Evolutionary conservation across 2,113 vertebrate genomes (phyloP).

Genomic region (Trematomus loennbergii): DNA sequence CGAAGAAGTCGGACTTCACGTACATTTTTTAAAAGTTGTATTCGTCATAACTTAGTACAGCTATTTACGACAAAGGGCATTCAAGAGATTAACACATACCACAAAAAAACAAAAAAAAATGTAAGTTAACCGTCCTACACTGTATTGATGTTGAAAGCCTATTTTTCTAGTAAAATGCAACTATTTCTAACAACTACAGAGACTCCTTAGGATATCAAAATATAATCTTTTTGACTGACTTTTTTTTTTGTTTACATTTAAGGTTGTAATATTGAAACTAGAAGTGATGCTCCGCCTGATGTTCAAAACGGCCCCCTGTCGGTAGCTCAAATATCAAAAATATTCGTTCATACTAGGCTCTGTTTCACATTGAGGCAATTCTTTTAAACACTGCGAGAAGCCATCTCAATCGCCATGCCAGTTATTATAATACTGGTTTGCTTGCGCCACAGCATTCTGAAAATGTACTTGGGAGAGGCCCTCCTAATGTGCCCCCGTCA

Average conservation of each 20-base stretch:
- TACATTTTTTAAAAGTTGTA: neutral
- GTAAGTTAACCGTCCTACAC: no score
- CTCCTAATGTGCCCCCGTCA: conserved; percentile 1
- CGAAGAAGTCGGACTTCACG: neutral
- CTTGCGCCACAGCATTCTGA: neutral
- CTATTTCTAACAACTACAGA: neutral
- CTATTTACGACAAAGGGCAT: neutral
- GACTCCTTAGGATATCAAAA: neutral
- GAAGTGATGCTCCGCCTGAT: neutral
- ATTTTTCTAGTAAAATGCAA: neutral
- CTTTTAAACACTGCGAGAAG: neutral
- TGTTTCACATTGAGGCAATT: neutral
- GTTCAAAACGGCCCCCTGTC: neutral
- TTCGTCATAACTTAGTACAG: neutral
- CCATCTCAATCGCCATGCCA: neutral
- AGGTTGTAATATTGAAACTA: neutral
- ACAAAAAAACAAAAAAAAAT: neutral
- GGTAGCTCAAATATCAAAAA: neutral
- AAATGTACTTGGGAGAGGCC: conserved; percentile 7
- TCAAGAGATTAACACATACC: neutral
- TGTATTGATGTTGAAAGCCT: neutral
- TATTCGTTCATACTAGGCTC: neutral
- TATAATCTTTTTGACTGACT: neutral
- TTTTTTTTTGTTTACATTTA: neutral
- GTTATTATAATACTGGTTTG: neutral